These are phyloP conservation scores for Dreissena polymorpha DNA, from an alignment of 1,140 invertebrate genomes.

Conservation along the genomic window DNA sequence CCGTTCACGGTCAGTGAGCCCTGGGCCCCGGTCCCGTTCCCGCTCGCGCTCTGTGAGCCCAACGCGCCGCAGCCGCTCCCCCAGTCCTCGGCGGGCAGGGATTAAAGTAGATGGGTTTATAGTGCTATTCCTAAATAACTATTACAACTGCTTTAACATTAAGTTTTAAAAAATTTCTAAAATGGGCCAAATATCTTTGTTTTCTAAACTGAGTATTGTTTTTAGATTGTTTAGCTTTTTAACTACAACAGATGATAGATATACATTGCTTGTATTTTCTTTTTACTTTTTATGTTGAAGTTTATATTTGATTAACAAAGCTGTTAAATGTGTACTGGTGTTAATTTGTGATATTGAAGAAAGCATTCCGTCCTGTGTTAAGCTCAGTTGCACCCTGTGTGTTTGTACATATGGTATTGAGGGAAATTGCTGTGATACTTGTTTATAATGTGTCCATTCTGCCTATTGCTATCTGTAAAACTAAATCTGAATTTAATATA, in stretches of 20 bases:
- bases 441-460: not conserved
- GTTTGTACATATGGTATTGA: not conserved
- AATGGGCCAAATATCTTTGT: not conserved
- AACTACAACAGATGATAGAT: too few species aligned
- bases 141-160: not conserved
- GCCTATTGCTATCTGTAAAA: too few species aligned
- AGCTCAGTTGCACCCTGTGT: not conserved
- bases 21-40: slow-evolving; percentile 58
- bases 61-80: slow-evolving; percentile 68
- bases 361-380: slow-evolving; percentile 3
- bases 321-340: too few species aligned
- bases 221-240: too few species aligned
- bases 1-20: slow-evolving; percentile 60
- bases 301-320: not conserved
- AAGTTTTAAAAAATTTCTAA: not conserved
- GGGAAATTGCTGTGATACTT: not conserved
- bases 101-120: not conserved
- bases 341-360: not conserved
- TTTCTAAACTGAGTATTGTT: not conserved
- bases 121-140: not conserved
- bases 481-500: too few species aligned
- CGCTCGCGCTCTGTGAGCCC: slow-evolving; percentile 70
- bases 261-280: not conserved
- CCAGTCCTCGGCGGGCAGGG: slow-evolving; percentile 65
- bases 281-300: not conserved